phyloP scores from a whole-genome alignment of 23 tunicate genomes.

The Diplosoma virens region DNA sequence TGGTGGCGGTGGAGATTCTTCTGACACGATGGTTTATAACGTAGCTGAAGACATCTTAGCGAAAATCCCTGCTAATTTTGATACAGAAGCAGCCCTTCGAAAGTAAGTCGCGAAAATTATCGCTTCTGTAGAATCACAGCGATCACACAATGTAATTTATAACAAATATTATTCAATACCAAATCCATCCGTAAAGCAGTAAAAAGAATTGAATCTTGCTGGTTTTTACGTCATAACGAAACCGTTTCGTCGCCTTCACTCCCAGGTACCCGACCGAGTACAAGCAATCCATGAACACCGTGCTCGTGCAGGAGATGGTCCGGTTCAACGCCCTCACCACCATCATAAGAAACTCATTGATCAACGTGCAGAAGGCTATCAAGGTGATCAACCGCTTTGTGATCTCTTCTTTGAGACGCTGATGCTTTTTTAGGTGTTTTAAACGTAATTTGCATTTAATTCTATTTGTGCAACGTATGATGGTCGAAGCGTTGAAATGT shows the following conservation, averaged over 20 bases:
- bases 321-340: slow-evolving; percentile 80
- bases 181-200: too few relatives aligned
- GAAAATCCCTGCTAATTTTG: slow-evolving; percentile 84
- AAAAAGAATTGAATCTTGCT: too few relatives aligned
- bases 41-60: slow-evolving; percentile 91
- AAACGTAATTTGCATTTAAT: neutral
- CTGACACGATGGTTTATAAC: slow-evolving; percentile 80
- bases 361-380: slow-evolving; percentile 95
- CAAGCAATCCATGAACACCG: slow-evolving; percentile 99
- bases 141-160: too few relatives aligned
- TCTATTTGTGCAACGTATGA: neutral
- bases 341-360: slow-evolving; percentile 73
- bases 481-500: too few relatives aligned
- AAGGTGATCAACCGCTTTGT: slow-evolving; percentile 43
- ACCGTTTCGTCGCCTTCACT: too few relatives aligned
- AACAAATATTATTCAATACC: too few relatives aligned
- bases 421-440: neutral
- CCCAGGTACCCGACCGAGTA: slow-evolving; percentile 92
- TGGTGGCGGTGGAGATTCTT: slow-evolving; percentile 77
- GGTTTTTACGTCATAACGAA: too few relatives aligned
- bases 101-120: too few relatives aligned
- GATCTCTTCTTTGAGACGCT: neutral
- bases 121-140: too few relatives aligned
- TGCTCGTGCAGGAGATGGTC: slow-evolving; percentile 99
- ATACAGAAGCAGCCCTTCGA: slow-evolving; percentile 93